These are phyloP conservation scores for Calidris pugnax DNA, from an alignment of 2,113 vertebrate species.

Conservation along the genomic window DNA sequence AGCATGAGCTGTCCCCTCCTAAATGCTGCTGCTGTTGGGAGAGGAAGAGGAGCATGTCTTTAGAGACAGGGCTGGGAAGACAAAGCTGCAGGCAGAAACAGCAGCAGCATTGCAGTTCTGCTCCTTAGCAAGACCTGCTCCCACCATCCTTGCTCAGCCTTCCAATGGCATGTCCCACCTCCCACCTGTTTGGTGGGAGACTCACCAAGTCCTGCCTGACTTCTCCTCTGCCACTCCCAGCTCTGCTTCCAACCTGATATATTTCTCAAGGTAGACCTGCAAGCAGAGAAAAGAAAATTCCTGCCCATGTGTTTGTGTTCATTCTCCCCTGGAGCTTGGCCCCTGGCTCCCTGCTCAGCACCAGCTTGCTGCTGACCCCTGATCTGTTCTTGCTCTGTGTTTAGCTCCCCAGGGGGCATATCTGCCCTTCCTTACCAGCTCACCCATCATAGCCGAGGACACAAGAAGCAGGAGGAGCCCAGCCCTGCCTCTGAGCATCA, in stretches of 20 bases:
- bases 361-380: not conserved
- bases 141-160: not conserved
- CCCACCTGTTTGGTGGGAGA: not conserved
- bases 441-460: not conserved
- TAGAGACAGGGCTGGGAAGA: not conserved
- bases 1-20: not conserved
- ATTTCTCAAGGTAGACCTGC: not conserved
- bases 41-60: not conserved
- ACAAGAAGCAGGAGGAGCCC: conserved; percentile 29
- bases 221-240: conserved; percentile 14
- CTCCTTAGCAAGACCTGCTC: not conserved
- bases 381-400: not conserved
- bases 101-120: not conserved
- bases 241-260: conserved; percentile 47
- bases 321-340: not conserved
- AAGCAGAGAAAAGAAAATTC: not conserved
- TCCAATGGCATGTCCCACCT: not conserved
- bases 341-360: not conserved
- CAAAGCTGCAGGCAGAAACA: not conserved
- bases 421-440: conserved; percentile 33
- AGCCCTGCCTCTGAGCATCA: conserved; percentile 22
- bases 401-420: conserved; percentile 60
- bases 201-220: not conserved
- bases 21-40: not conserved
- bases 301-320: not conserved